These are phyloP conservation scores for Aptenodytes forsteri DNA, from an alignment of 2,113 vertebrate species.

Conservation along the genomic window DNA sequence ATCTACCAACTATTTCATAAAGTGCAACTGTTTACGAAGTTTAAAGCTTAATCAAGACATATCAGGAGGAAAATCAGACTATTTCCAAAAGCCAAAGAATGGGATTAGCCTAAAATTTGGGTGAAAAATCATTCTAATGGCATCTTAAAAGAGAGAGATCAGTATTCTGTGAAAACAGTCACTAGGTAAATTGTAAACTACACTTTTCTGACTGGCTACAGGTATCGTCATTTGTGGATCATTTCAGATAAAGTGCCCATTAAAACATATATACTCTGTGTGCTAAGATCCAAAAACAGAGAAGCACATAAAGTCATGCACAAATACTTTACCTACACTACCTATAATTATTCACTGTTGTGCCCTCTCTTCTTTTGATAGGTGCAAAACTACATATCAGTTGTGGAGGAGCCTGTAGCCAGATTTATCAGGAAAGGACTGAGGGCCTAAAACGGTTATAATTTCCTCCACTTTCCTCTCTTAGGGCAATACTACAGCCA, in stretches of 20 bases:
- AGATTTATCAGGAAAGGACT: not conserved
- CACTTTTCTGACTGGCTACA: not conserved
- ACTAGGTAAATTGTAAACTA: not conserved
- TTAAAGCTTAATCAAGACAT: not conserved
- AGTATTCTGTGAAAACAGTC: not conserved
- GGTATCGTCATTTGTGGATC: not conserved
- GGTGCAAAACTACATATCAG: fast-evolving
- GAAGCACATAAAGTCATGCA: not conserved
- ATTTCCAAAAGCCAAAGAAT: not conserved
- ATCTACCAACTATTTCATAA: not conserved
- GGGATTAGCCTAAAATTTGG: not conserved
- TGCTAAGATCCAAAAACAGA: not conserved
- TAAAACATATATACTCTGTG: not conserved
- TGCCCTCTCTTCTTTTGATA: not conserved
- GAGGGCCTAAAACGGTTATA: not conserved
- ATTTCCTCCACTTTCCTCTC: not conserved
- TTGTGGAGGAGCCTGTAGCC: not conserved
- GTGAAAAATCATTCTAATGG: not conserved
- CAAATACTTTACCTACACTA: not conserved
- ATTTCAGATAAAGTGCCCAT: not conserved
- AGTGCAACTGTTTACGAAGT: not conserved
- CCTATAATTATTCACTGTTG: not conserved
- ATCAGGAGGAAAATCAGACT: not conserved
- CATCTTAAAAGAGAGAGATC: not conserved
- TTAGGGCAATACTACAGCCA: not conserved